These are phyloP conservation scores for Lycocerus yunnanus DNA, from an alignment of 2,888 invertebrate species.

Conservation along the genomic window DNA sequence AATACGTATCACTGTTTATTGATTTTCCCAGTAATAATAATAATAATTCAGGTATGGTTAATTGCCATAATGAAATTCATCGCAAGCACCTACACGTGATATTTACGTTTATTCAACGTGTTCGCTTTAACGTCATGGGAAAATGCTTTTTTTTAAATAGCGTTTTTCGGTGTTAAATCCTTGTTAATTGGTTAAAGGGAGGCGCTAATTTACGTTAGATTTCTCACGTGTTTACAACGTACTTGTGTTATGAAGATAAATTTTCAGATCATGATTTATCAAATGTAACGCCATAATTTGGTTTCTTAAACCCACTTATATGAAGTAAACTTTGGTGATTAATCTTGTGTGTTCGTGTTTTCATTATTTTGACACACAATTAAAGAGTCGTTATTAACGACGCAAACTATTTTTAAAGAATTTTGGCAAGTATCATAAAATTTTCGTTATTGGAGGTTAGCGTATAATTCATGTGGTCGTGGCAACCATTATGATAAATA, in stretches of 20 bases:
- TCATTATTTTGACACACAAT: not conserved
- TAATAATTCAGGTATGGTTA: too few species aligned
- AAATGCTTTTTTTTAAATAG: too few species aligned
- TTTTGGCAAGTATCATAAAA: not conserved
- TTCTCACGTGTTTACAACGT: not conserved
- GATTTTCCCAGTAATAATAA: too few species aligned
- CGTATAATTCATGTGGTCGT: not conserved
- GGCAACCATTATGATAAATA: not conserved
- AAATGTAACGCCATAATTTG: not conserved
- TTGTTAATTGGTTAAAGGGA: not conserved
- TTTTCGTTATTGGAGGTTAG: not conserved
- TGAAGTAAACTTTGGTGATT: not conserved
- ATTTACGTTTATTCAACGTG: too few species aligned
- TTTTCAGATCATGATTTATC: not conserved
- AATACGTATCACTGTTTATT: too few species aligned
- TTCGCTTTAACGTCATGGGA: too few species aligned
- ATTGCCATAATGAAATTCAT: too few species aligned
- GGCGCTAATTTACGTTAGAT: not conserved
- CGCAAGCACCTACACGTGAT: too few species aligned
- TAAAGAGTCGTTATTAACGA: not conserved
- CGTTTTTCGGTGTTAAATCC: too few species aligned
- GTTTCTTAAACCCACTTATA: not conserved
- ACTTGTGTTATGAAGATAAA: not conserved
- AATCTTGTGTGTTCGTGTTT: not conserved
- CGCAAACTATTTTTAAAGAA: not conserved